Evolutionary conservation across 2,113 vertebrate genomes (phyloP).

Genomic region (Chionomys nivalis): DNA sequence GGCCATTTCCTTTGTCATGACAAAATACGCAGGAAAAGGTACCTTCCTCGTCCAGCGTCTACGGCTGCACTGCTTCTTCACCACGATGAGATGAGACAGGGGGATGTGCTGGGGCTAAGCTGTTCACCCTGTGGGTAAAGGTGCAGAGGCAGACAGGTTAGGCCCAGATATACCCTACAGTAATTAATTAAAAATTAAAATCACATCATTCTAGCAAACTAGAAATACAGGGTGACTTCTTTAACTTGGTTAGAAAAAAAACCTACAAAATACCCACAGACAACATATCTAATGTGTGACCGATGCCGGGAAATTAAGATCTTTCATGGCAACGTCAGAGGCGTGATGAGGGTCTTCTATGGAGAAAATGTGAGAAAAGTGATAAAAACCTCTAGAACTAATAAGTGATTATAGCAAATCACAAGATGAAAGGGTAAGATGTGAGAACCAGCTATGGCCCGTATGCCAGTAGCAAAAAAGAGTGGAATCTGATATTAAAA

Average conservation of each 20-base stretch:
- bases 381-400: background rate
- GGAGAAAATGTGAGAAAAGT: background rate
- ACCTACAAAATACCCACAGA: background rate
- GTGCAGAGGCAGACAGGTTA: background rate
- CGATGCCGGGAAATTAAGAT: too few species aligned
- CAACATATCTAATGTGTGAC: background rate
- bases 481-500: background rate
- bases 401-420: background rate
- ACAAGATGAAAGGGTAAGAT: background rate
- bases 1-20: background rate
- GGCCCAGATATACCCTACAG: background rate
- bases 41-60: background rate
- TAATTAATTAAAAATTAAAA: background rate
- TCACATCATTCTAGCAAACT: background rate
- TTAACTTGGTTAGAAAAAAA: background rate
- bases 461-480: background rate
- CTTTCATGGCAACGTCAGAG: background rate
- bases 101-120: background rate
- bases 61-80: background rate
- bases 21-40: background rate
- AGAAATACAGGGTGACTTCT: background rate
- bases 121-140: background rate
- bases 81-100: background rate
- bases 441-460: background rate
- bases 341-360: background rate